Evolutionary conservation across 2,888 invertebrate species (phyloP).

Genomic region (Cryptocheilus praepositus): DNA sequence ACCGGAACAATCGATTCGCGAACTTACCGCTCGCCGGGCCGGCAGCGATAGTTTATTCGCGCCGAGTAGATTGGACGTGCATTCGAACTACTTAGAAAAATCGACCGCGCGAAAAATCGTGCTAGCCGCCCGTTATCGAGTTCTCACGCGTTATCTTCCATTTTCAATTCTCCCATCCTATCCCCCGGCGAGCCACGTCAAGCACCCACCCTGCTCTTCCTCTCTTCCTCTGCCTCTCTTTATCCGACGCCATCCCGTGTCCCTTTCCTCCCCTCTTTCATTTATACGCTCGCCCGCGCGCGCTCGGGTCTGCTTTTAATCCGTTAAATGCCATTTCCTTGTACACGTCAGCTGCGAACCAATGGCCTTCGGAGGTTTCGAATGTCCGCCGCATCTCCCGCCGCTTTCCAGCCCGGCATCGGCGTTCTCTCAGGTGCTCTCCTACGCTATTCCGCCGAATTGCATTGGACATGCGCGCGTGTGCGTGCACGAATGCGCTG

Average conservation of each 20-base stretch:
- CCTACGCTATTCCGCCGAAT: constrained; percentile 40
- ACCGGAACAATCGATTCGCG: too few relatives aligned
- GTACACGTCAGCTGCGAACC: constrained; percentile 58
- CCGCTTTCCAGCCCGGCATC: constrained; percentile 33
- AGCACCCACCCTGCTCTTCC: neutral
- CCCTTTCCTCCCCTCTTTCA: neutral
- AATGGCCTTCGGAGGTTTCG: constrained; percentile 47
- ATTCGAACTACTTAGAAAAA: neutral
- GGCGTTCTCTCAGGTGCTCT: constrained; percentile 37
- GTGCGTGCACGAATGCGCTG: constrained; percentile 19
- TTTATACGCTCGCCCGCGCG: neutral
- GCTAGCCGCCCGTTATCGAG: constrained; percentile 34
- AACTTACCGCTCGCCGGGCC: too few relatives aligned
- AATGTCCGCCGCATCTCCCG: constrained; percentile 43
- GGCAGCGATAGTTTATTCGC: too few relatives aligned
- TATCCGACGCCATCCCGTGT: neutral
- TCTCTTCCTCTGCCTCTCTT: neutral
- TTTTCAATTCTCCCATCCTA: too few relatives aligned
- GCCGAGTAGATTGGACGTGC: too few relatives aligned
- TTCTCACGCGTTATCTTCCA: constrained; percentile 25
- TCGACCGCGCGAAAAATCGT: constrained; percentile 22
- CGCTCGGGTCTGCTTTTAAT: constrained; percentile 53
- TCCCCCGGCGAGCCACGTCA: too few relatives aligned
- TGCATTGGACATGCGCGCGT: constrained; percentile 31
- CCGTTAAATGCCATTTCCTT: constrained; percentile 63